Evolutionary conservation across 2,888 invertebrate genomes (phyloP).

Genomic region (Thyatira batis): DNA sequence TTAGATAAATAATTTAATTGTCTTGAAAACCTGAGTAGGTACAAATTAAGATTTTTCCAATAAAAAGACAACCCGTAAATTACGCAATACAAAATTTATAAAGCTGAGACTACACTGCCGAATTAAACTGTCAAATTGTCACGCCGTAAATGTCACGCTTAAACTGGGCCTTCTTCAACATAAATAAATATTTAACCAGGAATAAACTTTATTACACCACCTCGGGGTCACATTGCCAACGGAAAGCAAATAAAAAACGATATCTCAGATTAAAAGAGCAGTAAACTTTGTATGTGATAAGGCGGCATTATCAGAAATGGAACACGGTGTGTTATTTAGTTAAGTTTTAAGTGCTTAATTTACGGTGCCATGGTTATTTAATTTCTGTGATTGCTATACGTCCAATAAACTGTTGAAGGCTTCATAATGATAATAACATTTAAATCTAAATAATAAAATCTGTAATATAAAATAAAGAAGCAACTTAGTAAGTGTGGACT

Average conservation of each 20-base stretch:
- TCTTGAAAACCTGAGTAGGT: too few relatives aligned
- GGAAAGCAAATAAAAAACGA: conserved; percentile 54
- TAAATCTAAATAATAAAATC: too few relatives aligned
- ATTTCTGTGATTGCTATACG: conserved; percentile 21
- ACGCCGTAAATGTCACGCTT: background rate
- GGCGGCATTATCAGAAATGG: conserved; percentile 47
- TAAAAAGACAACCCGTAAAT: background rate
- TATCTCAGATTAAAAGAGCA: conserved; percentile 66
- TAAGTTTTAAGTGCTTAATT: conserved; percentile 40
- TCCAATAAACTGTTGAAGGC: background rate
- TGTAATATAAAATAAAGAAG: too few relatives aligned
- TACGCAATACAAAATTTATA: background rate
- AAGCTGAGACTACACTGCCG: background rate
- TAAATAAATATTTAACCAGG: conserved; percentile 36
- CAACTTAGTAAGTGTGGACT: too few relatives aligned
- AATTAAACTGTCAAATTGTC: background rate
- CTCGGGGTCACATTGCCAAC: conserved; percentile 50
- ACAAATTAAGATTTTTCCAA: background rate
- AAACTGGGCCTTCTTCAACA: conserved; percentile 10
- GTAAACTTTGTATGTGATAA: conserved; percentile 52
- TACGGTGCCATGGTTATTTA: conserved; percentile 36
- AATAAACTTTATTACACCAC: conserved; percentile 36
- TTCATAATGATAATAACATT: too few relatives aligned
- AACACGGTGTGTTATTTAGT: conserved; percentile 46
- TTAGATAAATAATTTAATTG: too few relatives aligned